A percentile compares a stretch with the other conserved stretches of the same genome.
These are phyloP conservation scores for Andinoacara biseriatus DNA, from an alignment of 2,113 vertebrate species.

Conservation along the genomic window DNA sequence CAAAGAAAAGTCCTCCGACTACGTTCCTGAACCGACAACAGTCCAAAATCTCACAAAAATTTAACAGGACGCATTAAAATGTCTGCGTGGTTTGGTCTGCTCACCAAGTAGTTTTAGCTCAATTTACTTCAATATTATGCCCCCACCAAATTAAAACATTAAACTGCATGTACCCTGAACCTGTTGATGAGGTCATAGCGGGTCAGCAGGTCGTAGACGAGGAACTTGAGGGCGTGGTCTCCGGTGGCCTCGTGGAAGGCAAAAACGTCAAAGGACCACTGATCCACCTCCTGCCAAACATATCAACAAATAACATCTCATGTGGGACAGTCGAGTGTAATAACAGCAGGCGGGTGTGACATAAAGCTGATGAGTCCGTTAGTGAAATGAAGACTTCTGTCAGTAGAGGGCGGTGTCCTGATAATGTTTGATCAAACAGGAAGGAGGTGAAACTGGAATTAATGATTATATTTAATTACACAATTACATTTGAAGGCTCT, in stretches of 20 bases:
- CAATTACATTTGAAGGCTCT: neutral
- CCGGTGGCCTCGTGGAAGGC: slow-evolving; percentile 92
- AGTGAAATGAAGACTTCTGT: neutral
- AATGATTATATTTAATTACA: slow-evolving; percentile 9
- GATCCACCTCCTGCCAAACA: slow-evolving; percentile 90
- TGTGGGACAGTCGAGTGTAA: neutral
- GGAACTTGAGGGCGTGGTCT: slow-evolving; percentile 97
- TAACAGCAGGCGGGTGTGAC: neutral
- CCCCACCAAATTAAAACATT: neutral
- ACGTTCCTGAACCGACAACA: neutral
- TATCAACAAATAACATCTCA: neutral
- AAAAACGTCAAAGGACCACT: slow-evolving; percentile 98
- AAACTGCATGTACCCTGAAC: slow-evolving; percentile 87
- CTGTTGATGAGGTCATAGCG: slow-evolving; percentile 98
- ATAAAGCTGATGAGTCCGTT: neutral
- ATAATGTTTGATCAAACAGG: neutral
- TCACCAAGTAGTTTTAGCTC: neutral
- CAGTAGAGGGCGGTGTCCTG: slow-evolving; percentile 19
- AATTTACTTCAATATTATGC: neutral
- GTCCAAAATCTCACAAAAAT: neutral
- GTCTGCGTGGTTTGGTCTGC: neutral
- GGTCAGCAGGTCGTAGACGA: slow-evolving; percentile 97
- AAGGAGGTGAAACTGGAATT: neutral
- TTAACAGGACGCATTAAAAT: neutral
- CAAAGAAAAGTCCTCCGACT: too few species aligned